Percentiles rank a stretch among this genome's conserved stretches.
phyloP scores from a whole-genome alignment of 2,797 vertebrate genomes.

The Lemur catta region DNA sequence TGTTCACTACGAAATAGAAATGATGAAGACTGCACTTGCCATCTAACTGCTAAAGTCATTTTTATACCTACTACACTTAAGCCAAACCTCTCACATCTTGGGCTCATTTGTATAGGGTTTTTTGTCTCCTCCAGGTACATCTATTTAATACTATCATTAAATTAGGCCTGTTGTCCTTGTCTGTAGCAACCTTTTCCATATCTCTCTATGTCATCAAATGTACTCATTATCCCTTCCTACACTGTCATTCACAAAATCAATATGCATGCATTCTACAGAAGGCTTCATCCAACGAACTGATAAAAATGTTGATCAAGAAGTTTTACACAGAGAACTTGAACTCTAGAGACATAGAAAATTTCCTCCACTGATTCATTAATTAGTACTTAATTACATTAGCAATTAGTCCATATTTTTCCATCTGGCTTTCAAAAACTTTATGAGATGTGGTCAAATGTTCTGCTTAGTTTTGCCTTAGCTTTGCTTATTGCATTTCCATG shows the following conservation, averaged over 20 bases:
- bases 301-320: background rate
- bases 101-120: background rate
- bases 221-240: background rate
- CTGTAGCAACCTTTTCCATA: background rate
- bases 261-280: background rate
- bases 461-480: background rate
- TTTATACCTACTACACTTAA: background rate
- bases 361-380: background rate
- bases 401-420: constrained; percentile 12
- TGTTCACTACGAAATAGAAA: background rate
- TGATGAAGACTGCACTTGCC: background rate
- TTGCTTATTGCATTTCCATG: background rate
- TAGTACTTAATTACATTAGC: background rate
- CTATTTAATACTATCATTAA: background rate
- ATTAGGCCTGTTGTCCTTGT: background rate
- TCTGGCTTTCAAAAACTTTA: background rate
- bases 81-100: background rate
- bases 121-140: background rate
- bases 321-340: constrained; percentile 13
- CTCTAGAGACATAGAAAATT: background rate
- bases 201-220: constrained; percentile 1
- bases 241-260: constrained; percentile 41
- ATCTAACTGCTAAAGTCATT: background rate
- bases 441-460: background rate
- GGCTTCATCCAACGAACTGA: constrained; percentile 8